A percentile compares a stretch with the other conserved stretches of the same genome.
phyloP scores from a whole-genome alignment of 92 coral and sea anemone species.

The Palythoa heliodiscus region DNA sequence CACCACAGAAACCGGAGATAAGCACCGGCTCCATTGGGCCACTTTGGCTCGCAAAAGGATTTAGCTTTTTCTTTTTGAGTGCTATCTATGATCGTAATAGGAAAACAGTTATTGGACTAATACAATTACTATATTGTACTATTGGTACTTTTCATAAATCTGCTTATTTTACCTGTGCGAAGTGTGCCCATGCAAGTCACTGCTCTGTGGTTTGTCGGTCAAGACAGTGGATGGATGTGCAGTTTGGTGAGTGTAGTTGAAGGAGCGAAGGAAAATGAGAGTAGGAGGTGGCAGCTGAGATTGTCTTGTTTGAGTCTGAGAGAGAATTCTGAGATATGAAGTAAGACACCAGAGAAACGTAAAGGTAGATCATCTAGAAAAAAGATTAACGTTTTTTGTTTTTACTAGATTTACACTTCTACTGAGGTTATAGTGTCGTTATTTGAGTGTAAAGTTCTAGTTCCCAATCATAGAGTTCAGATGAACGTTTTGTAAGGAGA shows the following conservation, averaged over 20 bases:
- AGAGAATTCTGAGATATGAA: background rate
- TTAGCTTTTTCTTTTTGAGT: no score
- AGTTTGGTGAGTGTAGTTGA: background rate
- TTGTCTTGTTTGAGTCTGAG: background rate
- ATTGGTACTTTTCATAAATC: background rate
- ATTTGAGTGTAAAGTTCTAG: no score
- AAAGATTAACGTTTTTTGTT: background rate
- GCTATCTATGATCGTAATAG: no score
- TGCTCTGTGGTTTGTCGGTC: conserved; percentile 7
- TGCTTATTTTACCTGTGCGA: conserved; percentile 6
- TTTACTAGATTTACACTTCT: no score
- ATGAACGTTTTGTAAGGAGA: no score
- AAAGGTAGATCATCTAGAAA: background rate
- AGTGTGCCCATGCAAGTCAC: conserved; percentile 8
- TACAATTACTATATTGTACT: background rate
- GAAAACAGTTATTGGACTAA: no score
- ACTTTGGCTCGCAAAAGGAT: no score
- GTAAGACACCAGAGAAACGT: background rate
- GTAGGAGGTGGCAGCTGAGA: background rate
- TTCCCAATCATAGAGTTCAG: no score
- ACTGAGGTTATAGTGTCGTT: no score
- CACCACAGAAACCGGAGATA: no score
- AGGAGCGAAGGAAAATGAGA: background rate
- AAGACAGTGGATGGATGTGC: conserved; percentile 10
- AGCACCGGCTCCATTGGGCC: no score